phyloP scores from a whole-genome alignment of 1,140 invertebrate species.

The Mactra quadrangularis region DNA sequence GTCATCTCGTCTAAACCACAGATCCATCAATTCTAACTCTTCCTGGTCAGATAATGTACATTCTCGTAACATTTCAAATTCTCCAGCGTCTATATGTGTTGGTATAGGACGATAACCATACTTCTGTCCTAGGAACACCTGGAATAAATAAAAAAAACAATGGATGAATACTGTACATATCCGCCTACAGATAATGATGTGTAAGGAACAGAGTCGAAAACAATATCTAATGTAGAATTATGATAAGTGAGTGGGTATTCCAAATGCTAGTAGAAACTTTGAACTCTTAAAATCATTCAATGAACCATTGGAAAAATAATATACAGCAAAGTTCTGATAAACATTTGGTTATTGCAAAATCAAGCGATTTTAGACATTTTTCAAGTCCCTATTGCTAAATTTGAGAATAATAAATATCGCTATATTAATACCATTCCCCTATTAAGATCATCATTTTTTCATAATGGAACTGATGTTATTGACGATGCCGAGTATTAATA shows the following conservation, averaged over 20 bases:
- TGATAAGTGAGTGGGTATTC: background rate
- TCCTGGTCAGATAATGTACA: conserved; percentile 89
- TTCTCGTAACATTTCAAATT: conserved; percentile 94
- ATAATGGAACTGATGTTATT: no score
- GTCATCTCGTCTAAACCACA: conserved; percentile 98
- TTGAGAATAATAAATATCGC: no score
- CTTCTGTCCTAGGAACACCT: conserved; percentile 98
- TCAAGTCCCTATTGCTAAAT: no score
- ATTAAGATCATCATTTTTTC: no score
- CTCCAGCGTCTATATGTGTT: conserved; percentile 95
- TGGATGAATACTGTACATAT: no score
- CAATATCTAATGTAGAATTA: background rate
- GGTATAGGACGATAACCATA: conserved; percentile 99
- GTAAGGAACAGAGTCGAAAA: background rate
- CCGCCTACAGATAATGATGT: background rate
- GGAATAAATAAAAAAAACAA: conserved; percentile 6
- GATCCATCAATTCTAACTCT: conserved; percentile 93
- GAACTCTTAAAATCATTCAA: background rate
- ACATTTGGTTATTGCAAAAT: no score
- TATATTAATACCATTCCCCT: no score
- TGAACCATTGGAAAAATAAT: no score
- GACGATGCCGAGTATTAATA: no score
- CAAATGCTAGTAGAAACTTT: background rate
- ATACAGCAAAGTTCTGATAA: no score
- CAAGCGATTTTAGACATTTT: no score